Evolutionary conservation across 1,140 invertebrate species (phyloP).

Genomic region (Saxidomus purpurata): DNA sequence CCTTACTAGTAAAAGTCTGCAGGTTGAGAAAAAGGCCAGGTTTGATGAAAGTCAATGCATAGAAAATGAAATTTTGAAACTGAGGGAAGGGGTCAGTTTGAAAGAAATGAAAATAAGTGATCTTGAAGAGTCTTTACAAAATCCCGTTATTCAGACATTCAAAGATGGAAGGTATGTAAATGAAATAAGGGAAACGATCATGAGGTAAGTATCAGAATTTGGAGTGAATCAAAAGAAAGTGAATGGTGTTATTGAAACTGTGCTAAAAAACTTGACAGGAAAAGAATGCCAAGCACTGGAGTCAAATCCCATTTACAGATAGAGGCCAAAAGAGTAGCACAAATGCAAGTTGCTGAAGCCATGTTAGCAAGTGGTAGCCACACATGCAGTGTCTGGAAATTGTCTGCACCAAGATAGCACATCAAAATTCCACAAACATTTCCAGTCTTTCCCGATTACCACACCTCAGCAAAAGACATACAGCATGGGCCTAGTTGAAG

Average conservation of each 20-base stretch:
- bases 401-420: slow-evolving; percentile 58
- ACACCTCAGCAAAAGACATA: not conserved
- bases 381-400: not conserved
- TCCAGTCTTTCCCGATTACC: slow-evolving; percentile 29
- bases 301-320: slow-evolving; percentile 17
- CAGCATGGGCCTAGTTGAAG: not conserved
- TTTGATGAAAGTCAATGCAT: not conserved
- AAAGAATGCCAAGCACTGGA: slow-evolving; percentile 57
- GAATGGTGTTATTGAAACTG: slow-evolving; percentile 46
- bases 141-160: not conserved
- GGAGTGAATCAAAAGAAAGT: slow-evolving; percentile 53
- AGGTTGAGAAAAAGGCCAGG: not conserved
- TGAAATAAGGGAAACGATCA: slow-evolving; percentile 46
- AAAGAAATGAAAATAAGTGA: not conserved
- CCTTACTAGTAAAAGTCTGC: not conserved
- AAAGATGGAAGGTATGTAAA: slow-evolving; percentile 48
- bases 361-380: not conserved
- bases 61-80: not conserved
- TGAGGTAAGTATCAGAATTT: slow-evolving; percentile 52
- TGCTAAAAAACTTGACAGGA: slow-evolving; percentile 60
- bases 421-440: slow-evolving; percentile 51
- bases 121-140: not conserved
- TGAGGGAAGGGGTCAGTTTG: not conserved
- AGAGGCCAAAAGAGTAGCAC: slow-evolving; percentile 51
- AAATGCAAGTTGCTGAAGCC: slow-evolving; percentile 43